A percentile compares a stretch with the other conserved stretches of the same genome.
These are phyloP conservation scores for Rallus limicola DNA, from an alignment of 2,113 vertebrate genomes.

Conservation along the genomic window DNA sequence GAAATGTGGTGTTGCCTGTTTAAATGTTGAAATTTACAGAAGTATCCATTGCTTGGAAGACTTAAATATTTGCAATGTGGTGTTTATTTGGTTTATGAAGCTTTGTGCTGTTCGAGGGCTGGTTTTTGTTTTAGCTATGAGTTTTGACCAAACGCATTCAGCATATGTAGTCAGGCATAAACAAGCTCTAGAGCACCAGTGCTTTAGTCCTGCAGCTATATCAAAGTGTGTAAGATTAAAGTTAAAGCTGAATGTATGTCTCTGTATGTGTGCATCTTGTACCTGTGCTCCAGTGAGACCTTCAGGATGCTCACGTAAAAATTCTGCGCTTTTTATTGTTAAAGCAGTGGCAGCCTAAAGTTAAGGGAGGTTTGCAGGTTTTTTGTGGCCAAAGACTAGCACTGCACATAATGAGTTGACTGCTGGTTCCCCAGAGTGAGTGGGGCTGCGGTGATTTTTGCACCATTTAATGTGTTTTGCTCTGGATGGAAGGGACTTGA, in stretches of 20 bases:
- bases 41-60: slow-evolving; percentile 25
- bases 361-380: not conserved
- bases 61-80: not conserved
- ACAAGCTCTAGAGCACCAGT: not conserved
- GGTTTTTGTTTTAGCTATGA: slow-evolving; percentile 16
- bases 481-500: not conserved
- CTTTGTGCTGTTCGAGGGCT: not conserved
- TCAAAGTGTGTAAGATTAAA: not conserved
- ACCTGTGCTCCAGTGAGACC: not conserved
- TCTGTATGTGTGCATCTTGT: not conserved
- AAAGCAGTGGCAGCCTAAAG: not conserved
- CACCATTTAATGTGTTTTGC: not conserved
- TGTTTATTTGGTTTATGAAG: slow-evolving; percentile 45
- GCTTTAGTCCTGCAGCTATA: not conserved
- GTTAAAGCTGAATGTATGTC: not conserved
- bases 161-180: not conserved
- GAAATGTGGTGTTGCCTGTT: not conserved
- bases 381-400: not conserved
- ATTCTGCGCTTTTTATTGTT: not conserved
- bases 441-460: not conserved
- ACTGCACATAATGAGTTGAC: accelerated
- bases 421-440: accelerated
- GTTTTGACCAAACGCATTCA: not conserved
- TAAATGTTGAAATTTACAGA: not conserved
- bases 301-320: not conserved